A percentile compares a stretch with the other conserved stretches of the same genome.
phyloP scores from a whole-genome alignment of 2,888 invertebrate species.

The Oligia latruncula region DNA sequence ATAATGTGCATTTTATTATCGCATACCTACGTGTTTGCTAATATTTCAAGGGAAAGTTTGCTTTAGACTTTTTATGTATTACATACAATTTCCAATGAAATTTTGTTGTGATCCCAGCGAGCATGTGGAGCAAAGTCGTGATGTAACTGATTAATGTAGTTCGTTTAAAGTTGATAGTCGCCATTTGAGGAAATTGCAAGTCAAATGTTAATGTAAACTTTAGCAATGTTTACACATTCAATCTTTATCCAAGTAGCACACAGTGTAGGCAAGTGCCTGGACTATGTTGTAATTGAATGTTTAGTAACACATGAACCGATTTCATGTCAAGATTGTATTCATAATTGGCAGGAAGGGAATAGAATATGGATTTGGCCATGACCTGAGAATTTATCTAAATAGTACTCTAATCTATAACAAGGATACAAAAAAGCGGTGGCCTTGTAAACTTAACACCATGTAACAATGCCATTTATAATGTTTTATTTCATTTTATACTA shows the following conservation, averaged over 20 bases:
- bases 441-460: neutral
- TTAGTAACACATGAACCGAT: conserved; percentile 21
- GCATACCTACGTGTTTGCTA: conserved; percentile 65
- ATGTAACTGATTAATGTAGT: conserved; percentile 48
- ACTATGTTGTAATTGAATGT: conserved; percentile 23
- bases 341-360: conserved; percentile 22
- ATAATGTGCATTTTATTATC: conserved; percentile 58
- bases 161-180: conserved; percentile 17
- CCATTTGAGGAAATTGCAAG: conserved; percentile 29
- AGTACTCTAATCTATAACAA: conserved; percentile 16
- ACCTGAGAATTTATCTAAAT: conserved; percentile 38
- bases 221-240: conserved; percentile 54
- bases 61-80: conserved; percentile 39
- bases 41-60: conserved; percentile 82
- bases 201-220: conserved; percentile 49
- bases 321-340: conserved; percentile 20
- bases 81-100: conserved; percentile 39
- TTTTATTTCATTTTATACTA: neutral
- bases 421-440: conserved; percentile 8
- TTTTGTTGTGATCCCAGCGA: conserved; percentile 39
- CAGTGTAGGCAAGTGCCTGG: conserved; percentile 15
- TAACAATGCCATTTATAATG: neutral
- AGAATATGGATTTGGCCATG: conserved; percentile 49
- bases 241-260: conserved; percentile 31
- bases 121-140: conserved; percentile 38